These are phyloP conservation scores for Megamerina dolium DNA, from an alignment of 2,888 invertebrate genomes.

Conservation along the genomic window DNA sequence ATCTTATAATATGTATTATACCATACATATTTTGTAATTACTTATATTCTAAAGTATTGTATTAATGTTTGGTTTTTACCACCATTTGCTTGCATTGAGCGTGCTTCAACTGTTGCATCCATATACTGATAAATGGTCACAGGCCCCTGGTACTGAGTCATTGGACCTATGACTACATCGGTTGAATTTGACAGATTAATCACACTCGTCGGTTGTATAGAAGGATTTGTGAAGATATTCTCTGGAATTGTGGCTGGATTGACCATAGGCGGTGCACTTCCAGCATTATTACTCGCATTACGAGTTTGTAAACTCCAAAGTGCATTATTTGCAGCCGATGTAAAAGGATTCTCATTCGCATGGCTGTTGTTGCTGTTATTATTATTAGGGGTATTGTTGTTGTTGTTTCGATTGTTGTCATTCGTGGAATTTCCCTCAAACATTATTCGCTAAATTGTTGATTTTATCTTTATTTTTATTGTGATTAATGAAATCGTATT, in stretches of 20 bases:
- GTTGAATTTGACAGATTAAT: conserved; percentile 52
- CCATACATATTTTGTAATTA: conserved; percentile 2
- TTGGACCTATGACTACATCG: conserved; percentile 53
- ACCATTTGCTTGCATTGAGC: conserved; percentile 40
- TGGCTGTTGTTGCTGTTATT: neutral
- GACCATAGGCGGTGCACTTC: conserved; percentile 16
- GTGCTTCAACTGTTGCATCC: conserved; percentile 46
- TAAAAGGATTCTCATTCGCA: conserved; percentile 25
- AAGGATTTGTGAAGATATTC: conserved; percentile 35
- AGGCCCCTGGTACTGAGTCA: conserved; percentile 53
- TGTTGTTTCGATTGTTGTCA: too few relatives aligned
- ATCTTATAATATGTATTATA: too few relatives aligned
- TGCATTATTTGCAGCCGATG: conserved; percentile 31
- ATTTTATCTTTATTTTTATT: too few relatives aligned
- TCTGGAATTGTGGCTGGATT: conserved; percentile 33
- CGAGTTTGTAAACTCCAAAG: conserved; percentile 33
- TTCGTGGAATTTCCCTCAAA: too few relatives aligned
- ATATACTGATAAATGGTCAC: conserved; percentile 52
- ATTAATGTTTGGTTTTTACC: conserved; percentile 26
- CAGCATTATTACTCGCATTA: conserved; percentile 24
- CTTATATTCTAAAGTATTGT: neutral
- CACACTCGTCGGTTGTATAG: conserved; percentile 43
- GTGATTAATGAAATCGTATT: too few relatives aligned
- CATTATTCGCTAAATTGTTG: too few relatives aligned
- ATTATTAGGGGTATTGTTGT: too few relatives aligned